Evolutionary conservation across 2,113 vertebrate genomes (phyloP), one percentile per base, ranked within the genome.

Genomic region (Alligator mississippiensis): DNA sequence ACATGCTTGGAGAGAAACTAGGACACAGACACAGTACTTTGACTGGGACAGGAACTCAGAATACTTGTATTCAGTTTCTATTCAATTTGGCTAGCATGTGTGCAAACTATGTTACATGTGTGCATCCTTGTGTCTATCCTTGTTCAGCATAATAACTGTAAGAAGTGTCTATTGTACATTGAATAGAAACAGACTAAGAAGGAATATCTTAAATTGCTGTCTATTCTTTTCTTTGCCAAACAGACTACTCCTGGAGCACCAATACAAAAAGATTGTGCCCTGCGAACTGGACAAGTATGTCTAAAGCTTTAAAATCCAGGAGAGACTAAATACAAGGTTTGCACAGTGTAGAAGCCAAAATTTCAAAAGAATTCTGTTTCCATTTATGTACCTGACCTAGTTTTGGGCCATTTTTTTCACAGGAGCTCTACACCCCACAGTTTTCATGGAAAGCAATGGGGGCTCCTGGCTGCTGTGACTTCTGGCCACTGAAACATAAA

Each of bases 241-340:
- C 14, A 85, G 34, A 38, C 72, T 90, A 72, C 34, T 24, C 11
- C 54, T 81, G 27, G 78, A 90, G 76, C n/a, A 74, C 61, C 22
- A 30, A 27, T 10, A 30, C 4, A 85, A 82, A 47, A 93, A 92
- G 25, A 9, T 82, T 90, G 19, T 30, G 66, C 54, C 8, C 11
- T 1, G 0, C 15, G 55, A 91, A 22, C 61, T 61, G 77, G 68
- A 61, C 68, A 84, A 82, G 30, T 88, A 18, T 30, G 15, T 13
- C 66, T 5, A 28, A 28, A 77, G 11, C 3, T 70, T 38, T n/a
- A 34, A 68, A 87, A 93, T 30, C 34, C 22, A 82, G 54, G 9
- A 38, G 34, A 90, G 9, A 93, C 9, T 61, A 93, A 89, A 95
- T 2, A 83, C 70, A 90, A 87, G 72, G 61, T 84, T 92, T 68